These are phyloP conservation scores for Cephalotes varians DNA, from an alignment of 2,888 invertebrate species.

Conservation along the genomic window DNA sequence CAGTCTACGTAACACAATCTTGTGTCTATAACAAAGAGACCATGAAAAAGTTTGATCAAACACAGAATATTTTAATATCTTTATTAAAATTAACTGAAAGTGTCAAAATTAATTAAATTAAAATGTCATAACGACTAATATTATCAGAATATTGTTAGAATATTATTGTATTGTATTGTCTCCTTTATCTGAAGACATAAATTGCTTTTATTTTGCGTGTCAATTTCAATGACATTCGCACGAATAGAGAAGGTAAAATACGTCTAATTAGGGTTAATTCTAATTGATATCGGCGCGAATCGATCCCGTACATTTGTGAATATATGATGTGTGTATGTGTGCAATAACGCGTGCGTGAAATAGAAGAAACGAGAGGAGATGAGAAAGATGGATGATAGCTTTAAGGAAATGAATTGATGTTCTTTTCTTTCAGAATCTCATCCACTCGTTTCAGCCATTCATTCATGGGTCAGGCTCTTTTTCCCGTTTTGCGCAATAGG, in stretches of 20 bases:
- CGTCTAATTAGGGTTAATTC: neutral
- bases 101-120: neutral
- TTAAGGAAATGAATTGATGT: conserved; percentile 83
- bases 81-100: neutral
- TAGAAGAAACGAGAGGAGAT: conserved; percentile 29
- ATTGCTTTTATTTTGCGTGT: neutral
- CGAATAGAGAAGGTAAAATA: neutral
- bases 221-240: neutral
- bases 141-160: neutral
- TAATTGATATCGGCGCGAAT: conserved; percentile 5
- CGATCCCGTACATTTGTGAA: neutral
- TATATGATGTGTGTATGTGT: neutral
- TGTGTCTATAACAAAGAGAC: neutral
- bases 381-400: conserved; percentile 55
- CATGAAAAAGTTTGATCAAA: neutral
- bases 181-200: neutral
- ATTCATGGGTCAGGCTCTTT: conserved; percentile 86
- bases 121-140: neutral
- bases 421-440: conserved; percentile 85
- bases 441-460: conserved; percentile 85
- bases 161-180: neutral
- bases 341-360: conserved; percentile 28
- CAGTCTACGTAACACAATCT: neutral
- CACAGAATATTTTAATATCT: neutral
- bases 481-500: conserved; percentile 86